Evolutionary conservation across 2,888 invertebrate genomes (phyloP).

Genomic region (Acholoe squamosa): DNA sequence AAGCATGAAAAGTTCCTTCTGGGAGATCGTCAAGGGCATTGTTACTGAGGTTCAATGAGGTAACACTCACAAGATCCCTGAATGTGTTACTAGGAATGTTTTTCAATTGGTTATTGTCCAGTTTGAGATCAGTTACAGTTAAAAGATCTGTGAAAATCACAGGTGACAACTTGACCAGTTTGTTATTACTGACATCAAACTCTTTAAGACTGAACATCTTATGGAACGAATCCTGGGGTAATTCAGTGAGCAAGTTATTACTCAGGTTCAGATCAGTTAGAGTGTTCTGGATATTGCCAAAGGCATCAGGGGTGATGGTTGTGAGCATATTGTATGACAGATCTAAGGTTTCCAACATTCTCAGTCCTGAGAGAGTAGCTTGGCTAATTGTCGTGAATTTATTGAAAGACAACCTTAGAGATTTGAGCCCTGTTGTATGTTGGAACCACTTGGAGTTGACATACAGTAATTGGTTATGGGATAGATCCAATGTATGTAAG

Average conservation of each 20-base stretch:
- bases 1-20: not conserved
- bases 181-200: slow-evolving; percentile 45
- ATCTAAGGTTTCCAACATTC: slow-evolving; percentile 38
- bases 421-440: not conserved
- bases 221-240: not conserved
- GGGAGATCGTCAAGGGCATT: not conserved
- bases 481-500: slow-evolving; percentile 39
- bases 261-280: slow-evolving; percentile 23
- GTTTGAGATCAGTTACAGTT: not conserved
- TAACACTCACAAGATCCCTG: not conserved
- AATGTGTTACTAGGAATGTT: not conserved
- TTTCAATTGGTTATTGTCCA: not conserved
- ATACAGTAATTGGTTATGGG: not conserved
- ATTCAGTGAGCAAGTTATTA: not conserved
- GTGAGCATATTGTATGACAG: slow-evolving; percentile 37
- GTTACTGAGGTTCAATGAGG: not conserved
- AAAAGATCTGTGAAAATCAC: not conserved
- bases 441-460: slow-evolving; percentile 29
- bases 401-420: not conserved
- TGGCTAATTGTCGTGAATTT: not conserved
- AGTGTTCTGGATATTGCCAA: not conserved
- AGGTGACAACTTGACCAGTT: not conserved
- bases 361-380: not conserved
- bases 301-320: not conserved
- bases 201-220: slow-evolving; percentile 36